Evolutionary conservation across 2,888 invertebrate species (phyloP).

Genomic region (Drosophila buzzatii): DNA sequence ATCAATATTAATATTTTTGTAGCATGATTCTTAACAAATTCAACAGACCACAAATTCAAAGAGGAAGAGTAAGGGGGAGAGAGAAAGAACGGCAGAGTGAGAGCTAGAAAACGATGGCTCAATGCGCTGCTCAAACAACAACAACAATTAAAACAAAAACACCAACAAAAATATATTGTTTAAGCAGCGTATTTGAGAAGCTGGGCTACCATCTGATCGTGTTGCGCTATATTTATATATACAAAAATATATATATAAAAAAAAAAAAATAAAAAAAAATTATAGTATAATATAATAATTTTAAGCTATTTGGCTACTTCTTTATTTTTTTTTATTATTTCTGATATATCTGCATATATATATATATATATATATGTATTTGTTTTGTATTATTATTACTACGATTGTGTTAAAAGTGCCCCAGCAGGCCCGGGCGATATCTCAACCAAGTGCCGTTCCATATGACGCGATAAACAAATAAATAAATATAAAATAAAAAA

Average conservation of each 20-base stretch:
- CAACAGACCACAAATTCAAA: slow-evolving; percentile 10
- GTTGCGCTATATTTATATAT: slow-evolving; percentile 33
- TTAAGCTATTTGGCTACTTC: slow-evolving; percentile 3
- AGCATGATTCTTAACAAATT: slow-evolving; percentile 63
- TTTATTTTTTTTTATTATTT: neutral
- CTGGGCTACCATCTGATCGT: neutral
- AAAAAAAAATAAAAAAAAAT: neutral
- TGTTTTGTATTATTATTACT: slow-evolving; percentile 48
- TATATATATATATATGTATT: slow-evolving; percentile 9
- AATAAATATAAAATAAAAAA: neutral
- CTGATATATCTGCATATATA: slow-evolving; percentile 1
- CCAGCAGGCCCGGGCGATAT: slow-evolving; percentile 15
- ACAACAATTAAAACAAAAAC: neutral
- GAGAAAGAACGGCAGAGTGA: neutral
- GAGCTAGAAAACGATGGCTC: slow-evolving; percentile 6
- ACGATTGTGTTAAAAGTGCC: slow-evolving; percentile 18
- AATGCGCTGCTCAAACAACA: neutral
- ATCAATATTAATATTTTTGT: slow-evolving; percentile 68
- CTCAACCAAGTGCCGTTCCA: slow-evolving; percentile 44
- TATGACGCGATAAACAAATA: slow-evolving; percentile 27
- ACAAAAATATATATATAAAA: neutral
- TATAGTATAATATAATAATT: slow-evolving; percentile 8
- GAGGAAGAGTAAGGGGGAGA: slow-evolving; percentile 24
- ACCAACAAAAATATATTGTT: neutral
- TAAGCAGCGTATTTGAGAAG: neutral